Percentiles rank a stretch among this genome's conserved stretches.
Conservation (phyloP, 2,888 invertebrate species). For the Coecobrya sp. region DNA sequence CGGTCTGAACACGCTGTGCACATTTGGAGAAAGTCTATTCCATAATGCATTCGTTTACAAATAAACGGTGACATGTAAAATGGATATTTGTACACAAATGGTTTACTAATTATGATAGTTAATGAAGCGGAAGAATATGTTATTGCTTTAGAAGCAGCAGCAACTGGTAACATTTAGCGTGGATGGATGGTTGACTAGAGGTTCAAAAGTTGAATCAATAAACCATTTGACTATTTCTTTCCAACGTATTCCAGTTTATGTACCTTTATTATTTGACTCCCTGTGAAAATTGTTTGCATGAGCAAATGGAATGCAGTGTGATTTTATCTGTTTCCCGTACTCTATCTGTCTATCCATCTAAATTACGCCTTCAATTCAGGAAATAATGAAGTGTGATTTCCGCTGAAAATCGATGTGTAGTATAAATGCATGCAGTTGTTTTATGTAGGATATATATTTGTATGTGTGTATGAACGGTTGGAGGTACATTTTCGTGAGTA, state of each 20-base stretch:
- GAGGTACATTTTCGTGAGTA: conserved; percentile 58
- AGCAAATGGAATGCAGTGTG: background rate
- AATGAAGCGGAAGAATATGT: background rate
- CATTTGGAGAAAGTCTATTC: background rate
- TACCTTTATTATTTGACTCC: background rate
- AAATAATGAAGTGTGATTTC: conserved; percentile 57
- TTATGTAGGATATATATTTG: background rate
- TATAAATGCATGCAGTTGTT: background rate
- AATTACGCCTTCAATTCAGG: conserved; percentile 35
- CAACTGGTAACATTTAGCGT: background rate
- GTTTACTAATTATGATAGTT: background rate
- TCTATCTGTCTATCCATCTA: conserved; percentile 44
- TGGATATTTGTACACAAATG: background rate
- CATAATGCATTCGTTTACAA: background rate
- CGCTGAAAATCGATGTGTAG: background rate
- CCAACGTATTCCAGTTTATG: background rate
- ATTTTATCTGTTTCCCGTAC: conserved; percentile 16
- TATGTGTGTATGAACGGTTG: conserved; percentile 51
- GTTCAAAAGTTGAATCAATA: conserved; percentile 54
- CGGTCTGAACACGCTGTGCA: background rate
- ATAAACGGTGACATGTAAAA: background rate
- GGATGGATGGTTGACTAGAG: background rate
- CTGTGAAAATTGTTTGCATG: conserved; percentile 3
- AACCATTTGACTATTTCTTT: background rate
- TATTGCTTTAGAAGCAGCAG: background rate